Conservation (phyloP, 1,140 invertebrate species). For the Metopolophium dirhodum region DNA sequence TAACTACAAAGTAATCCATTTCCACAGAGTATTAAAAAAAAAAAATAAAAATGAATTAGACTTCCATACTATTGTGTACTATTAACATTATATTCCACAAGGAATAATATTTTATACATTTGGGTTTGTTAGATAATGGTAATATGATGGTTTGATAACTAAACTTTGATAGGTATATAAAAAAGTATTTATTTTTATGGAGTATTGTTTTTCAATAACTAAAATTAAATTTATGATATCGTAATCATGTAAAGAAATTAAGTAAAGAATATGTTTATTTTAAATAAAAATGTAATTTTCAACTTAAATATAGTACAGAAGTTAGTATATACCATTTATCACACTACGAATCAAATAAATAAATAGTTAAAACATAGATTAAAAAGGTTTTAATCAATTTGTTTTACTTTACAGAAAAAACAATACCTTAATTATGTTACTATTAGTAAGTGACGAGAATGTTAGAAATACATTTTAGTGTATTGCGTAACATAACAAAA, state of each 20-base stretch:
- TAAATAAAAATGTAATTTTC: not conserved
- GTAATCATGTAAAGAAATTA: no score
- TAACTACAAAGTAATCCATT: not conserved
- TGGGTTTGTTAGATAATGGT: not conserved
- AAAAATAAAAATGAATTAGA: not conserved
- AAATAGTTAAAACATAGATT: not conserved
- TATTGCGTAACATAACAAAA: no score
- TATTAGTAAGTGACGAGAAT: no score
- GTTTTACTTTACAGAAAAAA: no score
- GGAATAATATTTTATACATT: not conserved
- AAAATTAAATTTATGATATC: not conserved
- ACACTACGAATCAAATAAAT: not conserved
- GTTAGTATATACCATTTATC: not conserved
- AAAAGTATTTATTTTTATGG: not conserved
- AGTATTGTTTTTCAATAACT: not conserved
- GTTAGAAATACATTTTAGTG: no score
- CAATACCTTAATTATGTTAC: no score
- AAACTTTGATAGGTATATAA: not conserved
- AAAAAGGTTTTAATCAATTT: not conserved
- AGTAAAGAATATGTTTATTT: no score
- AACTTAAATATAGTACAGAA: not conserved
- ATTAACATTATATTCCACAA: not conserved
- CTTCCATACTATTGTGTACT: not conserved
- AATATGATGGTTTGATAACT: not conserved
- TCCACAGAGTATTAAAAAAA: not conserved